phyloP scores from a whole-genome alignment of 2,113 vertebrate genomes.

The Sceloporus undulatus region DNA sequence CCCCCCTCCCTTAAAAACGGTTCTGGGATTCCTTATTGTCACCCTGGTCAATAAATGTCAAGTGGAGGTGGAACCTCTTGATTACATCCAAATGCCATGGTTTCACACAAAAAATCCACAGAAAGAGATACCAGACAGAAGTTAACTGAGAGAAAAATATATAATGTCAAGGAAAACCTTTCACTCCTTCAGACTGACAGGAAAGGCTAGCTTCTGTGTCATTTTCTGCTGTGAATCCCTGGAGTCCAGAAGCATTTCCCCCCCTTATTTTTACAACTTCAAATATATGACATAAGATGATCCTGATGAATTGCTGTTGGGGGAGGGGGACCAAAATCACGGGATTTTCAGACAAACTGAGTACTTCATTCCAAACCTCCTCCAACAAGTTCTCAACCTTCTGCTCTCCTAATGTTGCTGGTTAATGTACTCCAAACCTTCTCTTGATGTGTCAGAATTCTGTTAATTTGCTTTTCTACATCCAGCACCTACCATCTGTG shows the following conservation, averaged over 20 bases:
- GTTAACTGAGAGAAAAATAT: conserved; percentile 58
- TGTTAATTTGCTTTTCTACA: not conserved
- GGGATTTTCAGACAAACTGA: not conserved
- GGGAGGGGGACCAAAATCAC: conserved; percentile 14
- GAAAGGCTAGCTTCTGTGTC: conserved; percentile 12
- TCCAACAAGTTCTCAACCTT: not conserved
- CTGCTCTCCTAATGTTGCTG: not conserved
- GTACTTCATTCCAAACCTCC: not conserved
- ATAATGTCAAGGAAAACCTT: not conserved
- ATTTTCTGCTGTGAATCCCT: conserved; percentile 41
- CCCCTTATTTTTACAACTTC: conserved; percentile 51
- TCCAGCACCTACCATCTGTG: not conserved
- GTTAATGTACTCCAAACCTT: not conserved
- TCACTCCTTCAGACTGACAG: conserved; percentile 53
- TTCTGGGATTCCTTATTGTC: not conserved
- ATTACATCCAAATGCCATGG: conserved; percentile 50
- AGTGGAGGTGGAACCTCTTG: conserved; percentile 46
- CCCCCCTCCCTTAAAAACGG: too few species aligned
- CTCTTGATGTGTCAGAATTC: not conserved
- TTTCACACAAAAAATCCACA: conserved; percentile 50
- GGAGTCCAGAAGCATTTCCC: conserved; percentile 47
- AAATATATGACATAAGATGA: conserved; percentile 57
- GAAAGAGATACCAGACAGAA: conserved; percentile 48
- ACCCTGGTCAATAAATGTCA: conserved; percentile 34
- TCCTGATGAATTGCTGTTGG: conserved; percentile 41